Base-by-base conservation (phyloP, 2,888 invertebrate species). In the Harpagoxenus sublaevis region DNA sequence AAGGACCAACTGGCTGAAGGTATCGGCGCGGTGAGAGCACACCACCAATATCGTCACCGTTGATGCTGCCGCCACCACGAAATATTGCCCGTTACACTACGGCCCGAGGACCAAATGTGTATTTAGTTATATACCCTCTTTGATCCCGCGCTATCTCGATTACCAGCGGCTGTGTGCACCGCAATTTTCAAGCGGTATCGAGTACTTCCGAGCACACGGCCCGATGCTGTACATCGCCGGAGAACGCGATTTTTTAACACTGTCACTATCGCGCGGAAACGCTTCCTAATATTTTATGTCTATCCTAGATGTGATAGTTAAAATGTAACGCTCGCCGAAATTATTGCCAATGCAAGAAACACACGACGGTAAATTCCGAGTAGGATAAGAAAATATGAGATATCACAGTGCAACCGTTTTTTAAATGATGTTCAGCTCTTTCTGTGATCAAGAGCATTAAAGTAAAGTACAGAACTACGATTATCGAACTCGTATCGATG, bases 51-150 rank as follows among this genome's bases (percentile, higher is more conserved):
- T 48, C 71, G 55, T 53, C 85, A 86, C 75, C 83, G 39, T 79
- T 62, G 55, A 23, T 82, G 84, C 83, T 86, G 86, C 51, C 87
- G 74, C 84, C 85, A 74, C 86, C 87, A 86, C 91, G 92, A 92
- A 92, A 92, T 92, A 92, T 91, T 89, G 90, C 89, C 84, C 88
- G 89, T 75, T 88, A 88, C 89, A 86, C 86, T 87, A 87, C 86
- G 87, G 89, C 87, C 89, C 87, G 42, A 15, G 63, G 75, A 84
- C 87, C 89, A 84, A 89, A 91, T 85, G 90, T 88, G 89, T 90
- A 89, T 90, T 89, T 87, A 88, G 88, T 87, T 88, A 84, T 87
- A 87, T 81, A 78, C 82, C 83, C 85, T 86, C 84, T 91, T 88
- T 89, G 87, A 88, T 92, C 87, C 82, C 39, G 73, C 65, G 82